These are phyloP conservation scores for Netelia melanura DNA, from an alignment of 2,888 invertebrate genomes.

Conservation along the genomic window DNA sequence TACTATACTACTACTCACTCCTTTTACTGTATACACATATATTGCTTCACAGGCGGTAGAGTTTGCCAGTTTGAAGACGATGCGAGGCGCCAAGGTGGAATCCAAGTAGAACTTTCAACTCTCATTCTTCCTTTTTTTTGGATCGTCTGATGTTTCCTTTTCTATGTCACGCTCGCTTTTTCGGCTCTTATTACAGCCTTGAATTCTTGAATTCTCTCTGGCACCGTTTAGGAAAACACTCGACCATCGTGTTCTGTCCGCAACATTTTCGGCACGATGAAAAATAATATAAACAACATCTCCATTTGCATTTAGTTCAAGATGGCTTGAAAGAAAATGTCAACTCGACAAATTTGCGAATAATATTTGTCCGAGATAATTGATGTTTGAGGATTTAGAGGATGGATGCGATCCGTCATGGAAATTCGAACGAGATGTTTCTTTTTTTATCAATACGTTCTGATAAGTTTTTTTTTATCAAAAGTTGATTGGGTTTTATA, in stretches of 20 bases:
- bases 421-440: too few relatives aligned
- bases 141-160: conserved; percentile 34
- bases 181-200: conserved; percentile 6
- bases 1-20: conserved; percentile 2
- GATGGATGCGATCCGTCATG: too few relatives aligned
- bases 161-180: not conserved
- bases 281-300: not conserved
- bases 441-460: too few relatives aligned
- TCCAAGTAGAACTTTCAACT: conserved; percentile 50
- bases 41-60: conserved; percentile 26
- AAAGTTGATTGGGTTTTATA: too few relatives aligned
- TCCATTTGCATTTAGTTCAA: not conserved
- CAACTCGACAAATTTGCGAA: not conserved
- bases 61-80: conserved; percentile 61
- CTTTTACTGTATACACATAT: not conserved
- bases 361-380: not conserved
- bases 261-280: not conserved
- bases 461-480: too few relatives aligned
- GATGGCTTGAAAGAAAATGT: not conserved
- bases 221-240: not conserved
- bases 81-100: conserved; percentile 49
- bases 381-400: not conserved
- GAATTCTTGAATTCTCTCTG: not conserved
- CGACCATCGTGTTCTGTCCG: not conserved
- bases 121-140: conserved; percentile 2